Percentiles rank a stretch among this genome's conserved stretches.
These are phyloP conservation scores for Toxotes chatareus DNA, from an alignment of 2,113 vertebrate genomes.

Conservation along the genomic window DNA sequence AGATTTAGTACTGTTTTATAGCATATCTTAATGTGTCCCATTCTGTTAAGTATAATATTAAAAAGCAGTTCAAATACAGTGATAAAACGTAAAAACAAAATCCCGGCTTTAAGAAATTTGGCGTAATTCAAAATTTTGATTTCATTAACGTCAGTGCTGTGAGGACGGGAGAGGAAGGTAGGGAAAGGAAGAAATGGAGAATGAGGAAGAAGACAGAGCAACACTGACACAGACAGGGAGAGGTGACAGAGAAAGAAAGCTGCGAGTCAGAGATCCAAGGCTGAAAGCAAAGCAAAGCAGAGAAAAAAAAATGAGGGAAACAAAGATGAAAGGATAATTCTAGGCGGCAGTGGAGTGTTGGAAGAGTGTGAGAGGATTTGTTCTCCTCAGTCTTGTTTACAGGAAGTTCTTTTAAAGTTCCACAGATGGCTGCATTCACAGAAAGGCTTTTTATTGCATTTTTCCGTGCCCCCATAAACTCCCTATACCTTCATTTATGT, in stretches of 20 bases:
- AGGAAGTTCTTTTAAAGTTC: constrained; percentile 82
- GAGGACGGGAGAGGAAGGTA: neutral
- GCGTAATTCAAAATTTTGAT: neutral
- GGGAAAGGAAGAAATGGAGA: neutral
- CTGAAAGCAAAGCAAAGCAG: constrained; percentile 20
- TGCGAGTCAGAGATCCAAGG: constrained; percentile 19
- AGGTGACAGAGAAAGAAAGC: constrained; percentile 22
- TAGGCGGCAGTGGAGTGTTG: constrained; percentile 52
- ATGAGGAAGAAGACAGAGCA: neutral
- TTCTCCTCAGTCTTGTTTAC: constrained; percentile 83
- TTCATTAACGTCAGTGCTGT: constrained; percentile 14
- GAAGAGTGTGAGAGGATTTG: constrained; percentile 80
- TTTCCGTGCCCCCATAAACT: constrained; percentile 83
- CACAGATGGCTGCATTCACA: constrained; percentile 84
- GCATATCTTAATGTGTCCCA: neutral
- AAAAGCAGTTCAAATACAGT: too few species aligned
- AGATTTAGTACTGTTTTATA: neutral
- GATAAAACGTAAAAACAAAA: neutral
- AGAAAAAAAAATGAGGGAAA: constrained; percentile 40
- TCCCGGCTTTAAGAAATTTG: neutral
- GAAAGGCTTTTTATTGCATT: constrained; percentile 85
- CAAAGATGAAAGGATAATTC: constrained; percentile 77
- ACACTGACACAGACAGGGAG: constrained; percentile 11
- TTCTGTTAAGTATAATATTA: neutral
- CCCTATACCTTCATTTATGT: constrained; percentile 78